Evolutionary conservation across 2,888 invertebrate species (phyloP).

Genomic region (Baronia brevicornis): DNA sequence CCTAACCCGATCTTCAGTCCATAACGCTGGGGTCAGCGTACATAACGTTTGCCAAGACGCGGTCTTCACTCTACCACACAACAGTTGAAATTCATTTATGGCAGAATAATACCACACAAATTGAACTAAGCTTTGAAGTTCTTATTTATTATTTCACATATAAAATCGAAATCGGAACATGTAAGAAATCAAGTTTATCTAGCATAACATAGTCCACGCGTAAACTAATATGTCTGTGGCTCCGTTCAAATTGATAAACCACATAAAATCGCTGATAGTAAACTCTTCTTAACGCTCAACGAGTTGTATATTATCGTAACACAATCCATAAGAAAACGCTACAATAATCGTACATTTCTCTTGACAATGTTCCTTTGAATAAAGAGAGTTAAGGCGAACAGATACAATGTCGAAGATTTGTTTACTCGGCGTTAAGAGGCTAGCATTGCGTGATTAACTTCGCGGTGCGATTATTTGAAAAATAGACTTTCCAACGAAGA

Average conservation of each 20-base stretch:
- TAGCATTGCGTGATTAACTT: conserved; percentile 57
- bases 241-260: conserved; percentile 63
- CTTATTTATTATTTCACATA: conserved; percentile 1
- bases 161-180: conserved; percentile 12
- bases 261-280: conserved; percentile 62
- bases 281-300: conserved; percentile 53
- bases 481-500: conserved; percentile 44
- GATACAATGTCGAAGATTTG: conserved; percentile 73
- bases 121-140: too few relatives aligned
- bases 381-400: conserved; percentile 67
- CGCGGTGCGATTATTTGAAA: conserved; percentile 33
- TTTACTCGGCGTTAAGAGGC: conserved; percentile 59
- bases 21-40: too few relatives aligned
- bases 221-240: conserved; percentile 58
- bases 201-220: conserved; percentile 44
- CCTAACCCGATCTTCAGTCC: too few relatives aligned
- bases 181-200: conserved; percentile 29
- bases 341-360: conserved; percentile 73
- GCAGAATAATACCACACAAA: too few relatives aligned
- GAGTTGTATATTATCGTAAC: conserved; percentile 68
- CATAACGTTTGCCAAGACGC: too few relatives aligned
- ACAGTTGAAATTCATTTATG: too few relatives aligned
- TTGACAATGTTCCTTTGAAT: conserved; percentile 73
- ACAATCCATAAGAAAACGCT: conserved; percentile 67
- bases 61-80: too few relatives aligned